phyloP scores from a whole-genome alignment of 2,888 invertebrate genomes.

The Agonopterix subpropinquella region DNA sequence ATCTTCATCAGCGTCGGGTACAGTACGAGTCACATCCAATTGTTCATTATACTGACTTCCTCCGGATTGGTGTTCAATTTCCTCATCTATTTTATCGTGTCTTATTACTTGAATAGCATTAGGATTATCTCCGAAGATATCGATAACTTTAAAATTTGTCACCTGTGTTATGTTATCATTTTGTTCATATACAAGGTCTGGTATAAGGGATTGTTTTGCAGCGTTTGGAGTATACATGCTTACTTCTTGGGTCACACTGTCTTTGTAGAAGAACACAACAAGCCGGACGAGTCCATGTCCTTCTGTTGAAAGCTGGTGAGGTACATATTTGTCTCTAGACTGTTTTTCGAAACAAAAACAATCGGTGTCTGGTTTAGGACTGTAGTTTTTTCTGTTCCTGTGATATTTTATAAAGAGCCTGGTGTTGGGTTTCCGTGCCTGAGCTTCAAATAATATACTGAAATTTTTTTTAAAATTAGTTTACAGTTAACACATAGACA shows the following conservation, averaged over 20 bases:
- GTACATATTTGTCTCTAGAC: not conserved
- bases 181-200: slow-evolving; percentile 32
- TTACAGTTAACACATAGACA: too few species aligned
- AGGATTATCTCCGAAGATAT: not conserved
- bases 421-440: too few species aligned
- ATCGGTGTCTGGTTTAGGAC: slow-evolving; percentile 2
- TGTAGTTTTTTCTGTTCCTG: too few species aligned
- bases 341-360: slow-evolving; percentile 30
- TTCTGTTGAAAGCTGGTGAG: not conserved
- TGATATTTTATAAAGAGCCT: too few species aligned
- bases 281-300: slow-evolving; percentile 29
- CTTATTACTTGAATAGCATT: not conserved
- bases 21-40: too few species aligned
- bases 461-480: too few species aligned
- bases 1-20: too few species aligned
- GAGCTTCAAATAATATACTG: too few species aligned
- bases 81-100: not conserved
- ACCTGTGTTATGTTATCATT: slow-evolving; percentile 22
- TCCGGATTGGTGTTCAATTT: too few species aligned
- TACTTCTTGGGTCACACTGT: slow-evolving; percentile 19
- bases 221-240: slow-evolving; percentile 34
- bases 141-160: not conserved
- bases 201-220: slow-evolving; percentile 38
- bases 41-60: too few species aligned
- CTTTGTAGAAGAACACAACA: slow-evolving; percentile 42